Evolutionary conservation across 1,140 invertebrate species (phyloP).

Genomic region (Trichomalopsis sarcophagae): DNA sequence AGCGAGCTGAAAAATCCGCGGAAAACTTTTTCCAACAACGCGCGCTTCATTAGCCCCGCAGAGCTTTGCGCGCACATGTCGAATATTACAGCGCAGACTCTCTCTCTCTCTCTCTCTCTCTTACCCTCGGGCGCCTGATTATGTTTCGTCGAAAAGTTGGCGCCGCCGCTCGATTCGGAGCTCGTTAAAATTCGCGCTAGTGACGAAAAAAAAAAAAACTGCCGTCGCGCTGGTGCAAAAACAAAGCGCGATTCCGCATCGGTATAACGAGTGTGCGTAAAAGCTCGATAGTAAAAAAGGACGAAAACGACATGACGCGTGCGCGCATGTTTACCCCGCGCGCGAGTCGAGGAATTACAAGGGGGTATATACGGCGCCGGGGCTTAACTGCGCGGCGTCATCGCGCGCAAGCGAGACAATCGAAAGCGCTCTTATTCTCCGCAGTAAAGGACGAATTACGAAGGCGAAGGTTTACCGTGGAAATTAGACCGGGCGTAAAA

Average conservation of each 20-base stretch:
- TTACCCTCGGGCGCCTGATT: too few species aligned
- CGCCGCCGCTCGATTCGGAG: not conserved
- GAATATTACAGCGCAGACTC: too few species aligned
- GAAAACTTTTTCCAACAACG: not conserved
- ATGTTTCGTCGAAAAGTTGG: not conserved
- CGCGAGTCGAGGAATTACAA: not conserved
- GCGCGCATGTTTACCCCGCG: too few species aligned
- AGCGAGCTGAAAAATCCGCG: not conserved
- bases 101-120: too few species aligned
- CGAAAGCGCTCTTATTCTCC: slow-evolving; percentile 22
- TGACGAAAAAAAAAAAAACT: too few species aligned
- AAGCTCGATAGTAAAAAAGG: not conserved
- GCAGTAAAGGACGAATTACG: slow-evolving; percentile 29
- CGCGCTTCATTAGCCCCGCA: not conserved
- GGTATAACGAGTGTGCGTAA: not conserved
- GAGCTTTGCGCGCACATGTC: not conserved
- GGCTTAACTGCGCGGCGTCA: slow-evolving; percentile 22
- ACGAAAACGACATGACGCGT: not conserved
- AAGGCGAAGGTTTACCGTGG: not conserved
- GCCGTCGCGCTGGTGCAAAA: too few species aligned
- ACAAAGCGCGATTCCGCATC: not conserved
- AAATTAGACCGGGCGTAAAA: slow-evolving; percentile 36
- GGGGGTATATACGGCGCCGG: not conserved
- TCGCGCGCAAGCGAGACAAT: slow-evolving; percentile 20
- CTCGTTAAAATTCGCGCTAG: not conserved